phyloP scores from a whole-genome alignment of 2,797 vertebrate species.

The Phoebastria nigripes region DNA sequence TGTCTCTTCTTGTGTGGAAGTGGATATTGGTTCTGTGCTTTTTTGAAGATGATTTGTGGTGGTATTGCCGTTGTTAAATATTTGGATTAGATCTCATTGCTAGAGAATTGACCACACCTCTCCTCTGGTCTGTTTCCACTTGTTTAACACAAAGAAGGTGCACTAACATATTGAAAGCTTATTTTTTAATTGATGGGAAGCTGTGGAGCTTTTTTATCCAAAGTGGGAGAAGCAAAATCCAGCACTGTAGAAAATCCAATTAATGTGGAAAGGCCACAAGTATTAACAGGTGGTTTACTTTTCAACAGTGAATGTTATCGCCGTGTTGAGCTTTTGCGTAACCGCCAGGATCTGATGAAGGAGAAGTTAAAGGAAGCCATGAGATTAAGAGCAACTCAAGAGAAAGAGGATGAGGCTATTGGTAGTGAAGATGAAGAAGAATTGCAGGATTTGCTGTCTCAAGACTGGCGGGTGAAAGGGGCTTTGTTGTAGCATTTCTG shows the following conservation, averaged over 20 bases:
- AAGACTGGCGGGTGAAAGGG: conserved; percentile 95
- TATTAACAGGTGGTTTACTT: not conserved
- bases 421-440: conserved; percentile 87
- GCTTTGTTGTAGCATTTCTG: conserved; percentile 79
- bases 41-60: not conserved
- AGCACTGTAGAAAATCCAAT: not conserved
- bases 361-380: conserved; percentile 66
- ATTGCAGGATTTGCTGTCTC: conserved; percentile 85
- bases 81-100: not conserved
- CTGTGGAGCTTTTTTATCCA: not conserved
- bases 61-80: not conserved
- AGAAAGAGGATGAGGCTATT: conserved; percentile 76
- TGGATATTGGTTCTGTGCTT: not conserved
- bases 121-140: not conserved
- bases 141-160: not conserved
- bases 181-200: not conserved
- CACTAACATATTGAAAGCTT: not conserved
- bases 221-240: not conserved
- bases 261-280: not conserved
- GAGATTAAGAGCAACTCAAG: conserved; percentile 62
- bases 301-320: conserved; percentile 83
- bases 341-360: conserved; percentile 85
- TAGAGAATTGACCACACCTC: not conserved
- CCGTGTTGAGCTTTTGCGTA: conserved; percentile 87
- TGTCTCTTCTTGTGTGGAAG: not conserved